Conservation (phyloP, 1,140 invertebrate genomes). For the Temnothorax longispinosus region DNA sequence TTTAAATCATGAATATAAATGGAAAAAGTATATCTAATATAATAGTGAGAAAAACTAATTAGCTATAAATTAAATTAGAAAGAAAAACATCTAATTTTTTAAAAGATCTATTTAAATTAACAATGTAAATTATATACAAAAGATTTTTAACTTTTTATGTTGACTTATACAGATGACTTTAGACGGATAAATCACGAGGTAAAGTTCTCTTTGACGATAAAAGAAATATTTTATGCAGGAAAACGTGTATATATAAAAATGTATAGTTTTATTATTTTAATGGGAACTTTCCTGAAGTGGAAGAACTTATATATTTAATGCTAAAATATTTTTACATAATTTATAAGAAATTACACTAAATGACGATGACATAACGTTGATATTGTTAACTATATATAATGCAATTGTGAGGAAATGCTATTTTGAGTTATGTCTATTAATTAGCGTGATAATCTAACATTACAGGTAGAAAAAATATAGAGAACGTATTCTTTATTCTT, state of each 20-base stretch:
- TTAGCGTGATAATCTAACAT: conserved; percentile 17
- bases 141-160: not conserved
- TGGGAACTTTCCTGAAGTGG: not conserved
- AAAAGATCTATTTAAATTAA: not conserved
- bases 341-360: not conserved
- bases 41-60: not conserved
- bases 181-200: not conserved
- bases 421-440: conserved; percentile 3
- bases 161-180: not conserved
- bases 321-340: not conserved
- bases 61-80: not conserved
- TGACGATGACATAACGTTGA: not conserved
- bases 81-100: not conserved
- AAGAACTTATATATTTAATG: not conserved
- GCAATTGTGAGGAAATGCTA: not conserved
- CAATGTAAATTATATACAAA: not conserved
- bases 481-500: not conserved
- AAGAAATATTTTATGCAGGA: not conserved
- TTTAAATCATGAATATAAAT: not conserved
- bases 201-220: not conserved
- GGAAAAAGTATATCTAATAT: not conserved
- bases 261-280: not conserved
- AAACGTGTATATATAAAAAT: too few relatives aligned
- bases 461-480: not conserved
- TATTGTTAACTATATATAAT: not conserved